Evolutionary conservation across 2,113 vertebrate species (phyloP), one percentile per base, ranked within the genome.

Genomic region (Reinhardtius hippoglossoides): DNA sequence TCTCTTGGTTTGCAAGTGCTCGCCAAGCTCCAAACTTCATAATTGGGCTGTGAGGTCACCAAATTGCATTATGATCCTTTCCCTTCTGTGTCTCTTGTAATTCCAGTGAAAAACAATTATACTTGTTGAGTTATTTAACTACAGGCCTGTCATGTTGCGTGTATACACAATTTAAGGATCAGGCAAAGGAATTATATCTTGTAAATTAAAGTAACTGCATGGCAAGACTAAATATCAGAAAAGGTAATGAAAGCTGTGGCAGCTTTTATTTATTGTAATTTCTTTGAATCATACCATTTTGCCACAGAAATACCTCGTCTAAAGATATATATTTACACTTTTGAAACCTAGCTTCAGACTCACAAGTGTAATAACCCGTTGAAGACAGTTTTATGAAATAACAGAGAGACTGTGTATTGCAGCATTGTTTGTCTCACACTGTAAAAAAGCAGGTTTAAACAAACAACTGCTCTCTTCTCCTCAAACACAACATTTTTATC

Each of bases 41-140:
- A 96, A 96, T 95, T 96, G 90, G 90, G 92, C 95, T 94, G 92
- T 95, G 95, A 97, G 95, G 94, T 94, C 95, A 96, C 95, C 94
- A 97, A 97, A 96, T 97, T 92, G 93, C 95, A 95, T 96, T 95
- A 95, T 94, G 96, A 91, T 95, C 94, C 93, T 96, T 91, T 97
- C 95, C 95, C 94, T 93, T 96, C 91, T 86, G 92, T 95, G 95
- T 97, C 95, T 94, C 88, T 67, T 94, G 96, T 95, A 96, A 95
- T 97, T 97, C 96, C 93, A 83, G 85, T 92, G 84, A 91, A 94
- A 93, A 95, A 96, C 94, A 95, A 94, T 97, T 95, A 93, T 95
- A 94, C 92, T 92, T 94, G 93, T 91, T 95, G 95, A 97, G 96
- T 93, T 94, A 91, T 95, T 96, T 94, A 96, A 94, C 94, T 95